phyloP scores from a whole-genome alignment of 2,888 invertebrate species.

The Ectropis crepuscularia region DNA sequence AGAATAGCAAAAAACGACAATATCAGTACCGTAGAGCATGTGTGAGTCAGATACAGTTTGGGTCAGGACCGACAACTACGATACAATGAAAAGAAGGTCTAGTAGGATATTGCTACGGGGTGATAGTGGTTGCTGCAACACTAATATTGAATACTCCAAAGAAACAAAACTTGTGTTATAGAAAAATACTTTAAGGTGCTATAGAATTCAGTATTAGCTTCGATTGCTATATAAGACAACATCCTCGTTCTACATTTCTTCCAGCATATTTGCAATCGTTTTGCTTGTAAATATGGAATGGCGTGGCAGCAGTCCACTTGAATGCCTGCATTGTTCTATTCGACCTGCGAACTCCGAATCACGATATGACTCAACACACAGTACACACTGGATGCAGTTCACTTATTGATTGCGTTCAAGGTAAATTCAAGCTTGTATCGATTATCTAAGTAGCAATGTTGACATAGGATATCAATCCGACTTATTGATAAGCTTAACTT shows the following conservation, averaged over 20 bases:
- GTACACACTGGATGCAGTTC: slow-evolving; percentile 40
- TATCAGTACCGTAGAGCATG: no score
- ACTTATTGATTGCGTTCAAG: slow-evolving; percentile 52
- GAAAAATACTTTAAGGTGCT: no score
- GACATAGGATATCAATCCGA: slow-evolving; percentile 24
- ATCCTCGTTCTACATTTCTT: slow-evolving; percentile 26
- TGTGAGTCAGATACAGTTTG: no score
- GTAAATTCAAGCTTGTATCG: slow-evolving; percentile 50
- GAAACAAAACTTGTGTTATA: no score
- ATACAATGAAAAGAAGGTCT: no score
- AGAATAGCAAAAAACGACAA: no score
- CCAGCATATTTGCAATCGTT: slow-evolving; percentile 24
- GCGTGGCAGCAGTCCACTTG: slow-evolving; percentile 27
- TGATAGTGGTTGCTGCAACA: no score
- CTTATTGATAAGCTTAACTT: slow-evolving; percentile 31
- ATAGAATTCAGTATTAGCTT: no score
- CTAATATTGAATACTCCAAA: no score
- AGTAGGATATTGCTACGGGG: no score
- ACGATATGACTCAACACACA: slow-evolving; percentile 44
- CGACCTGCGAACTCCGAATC: slow-evolving; percentile 35
- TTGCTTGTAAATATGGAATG: slow-evolving; percentile 31
- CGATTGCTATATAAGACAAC: neutral
- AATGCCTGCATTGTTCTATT: slow-evolving; percentile 43
- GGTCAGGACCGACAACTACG: no score
- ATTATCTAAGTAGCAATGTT: slow-evolving; percentile 36